Percentiles rank a stretch among this genome's conserved stretches.
Evolutionary conservation across 2,888 invertebrate species (phyloP).

Genomic region (Odontothrips loti): DNA sequence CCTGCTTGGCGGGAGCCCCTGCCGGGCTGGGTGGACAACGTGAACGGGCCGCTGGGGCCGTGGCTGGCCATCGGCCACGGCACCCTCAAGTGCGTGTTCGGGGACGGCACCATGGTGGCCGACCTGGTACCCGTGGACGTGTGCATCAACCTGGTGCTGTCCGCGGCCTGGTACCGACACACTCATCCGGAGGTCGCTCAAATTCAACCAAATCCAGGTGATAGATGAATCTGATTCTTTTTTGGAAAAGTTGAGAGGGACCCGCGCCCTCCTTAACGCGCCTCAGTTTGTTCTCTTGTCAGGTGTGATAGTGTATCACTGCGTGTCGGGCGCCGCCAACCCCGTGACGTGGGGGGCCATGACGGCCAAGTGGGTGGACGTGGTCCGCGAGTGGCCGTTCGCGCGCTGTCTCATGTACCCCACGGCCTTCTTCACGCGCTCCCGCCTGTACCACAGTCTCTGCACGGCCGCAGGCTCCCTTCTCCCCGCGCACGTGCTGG

Average conservation of each 20-base stretch:
- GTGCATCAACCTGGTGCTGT: conserved; percentile 46
- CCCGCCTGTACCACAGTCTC: not conserved
- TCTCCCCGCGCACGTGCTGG: not conserved
- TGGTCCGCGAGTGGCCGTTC: not conserved
- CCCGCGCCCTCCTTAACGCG: not conserved
- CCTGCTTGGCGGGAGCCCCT: conserved; percentile 38
- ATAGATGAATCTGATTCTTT: no score
- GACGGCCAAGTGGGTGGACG: conserved; percentile 7
- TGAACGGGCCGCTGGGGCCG: conserved; percentile 48
- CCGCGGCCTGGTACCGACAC: conserved; percentile 47
- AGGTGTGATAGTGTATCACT: not conserved
- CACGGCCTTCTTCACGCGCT: not conserved
- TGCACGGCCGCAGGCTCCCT: not conserved
- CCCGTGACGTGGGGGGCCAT: not conserved
- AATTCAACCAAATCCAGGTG: no score
- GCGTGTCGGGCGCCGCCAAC: not conserved
- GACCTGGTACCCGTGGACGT: conserved; percentile 40
- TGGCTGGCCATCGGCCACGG: conserved; percentile 44
- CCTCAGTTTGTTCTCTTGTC: not conserved
- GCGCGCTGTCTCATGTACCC: not conserved
- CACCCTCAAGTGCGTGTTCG: conserved; percentile 46
- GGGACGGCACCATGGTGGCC: conserved; percentile 35
- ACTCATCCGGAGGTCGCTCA: not conserved
- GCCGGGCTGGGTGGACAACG: conserved; percentile 50
- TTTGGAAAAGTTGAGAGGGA: not conserved